Percentiles rank a stretch among this genome's conserved stretches.
Evolutionary conservation across 2,888 invertebrate genomes (phyloP).

Genomic region (Notodonta dromedarius): DNA sequence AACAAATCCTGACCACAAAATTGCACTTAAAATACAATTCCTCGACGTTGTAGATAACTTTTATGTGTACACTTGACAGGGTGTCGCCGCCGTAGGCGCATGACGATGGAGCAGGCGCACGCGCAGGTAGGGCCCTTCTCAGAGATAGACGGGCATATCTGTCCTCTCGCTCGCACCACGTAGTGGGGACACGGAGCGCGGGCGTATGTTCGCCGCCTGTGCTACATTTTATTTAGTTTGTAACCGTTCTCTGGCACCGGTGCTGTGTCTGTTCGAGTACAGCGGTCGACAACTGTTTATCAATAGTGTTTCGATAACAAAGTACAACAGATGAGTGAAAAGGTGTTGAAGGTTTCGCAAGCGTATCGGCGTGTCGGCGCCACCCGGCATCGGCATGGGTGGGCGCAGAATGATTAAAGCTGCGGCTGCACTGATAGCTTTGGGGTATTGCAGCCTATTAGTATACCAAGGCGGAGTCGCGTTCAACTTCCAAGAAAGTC

Average conservation of each 20-base stretch:
- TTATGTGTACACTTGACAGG: slow-evolving; percentile 79
- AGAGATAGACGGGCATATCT: slow-evolving; percentile 42
- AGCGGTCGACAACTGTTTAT: slow-evolving; percentile 53
- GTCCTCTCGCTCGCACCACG: slow-evolving; percentile 66
- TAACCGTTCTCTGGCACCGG: slow-evolving; percentile 69
- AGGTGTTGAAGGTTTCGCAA: slow-evolving; percentile 61
- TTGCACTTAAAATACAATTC: slow-evolving; percentile 44
- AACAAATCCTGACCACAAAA: slow-evolving; percentile 29
- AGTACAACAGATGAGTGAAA: slow-evolving; percentile 79
- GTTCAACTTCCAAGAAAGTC: slow-evolving; percentile 79
- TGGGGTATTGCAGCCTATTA: slow-evolving; percentile 85
- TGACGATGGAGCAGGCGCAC: slow-evolving; percentile 72
- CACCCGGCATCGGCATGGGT: slow-evolving; percentile 73
- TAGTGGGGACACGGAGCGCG: slow-evolving; percentile 80
- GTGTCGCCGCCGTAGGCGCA: slow-evolving; percentile 72
- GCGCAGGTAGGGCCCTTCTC: slow-evolving; percentile 74
- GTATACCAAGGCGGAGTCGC: slow-evolving; percentile 85
- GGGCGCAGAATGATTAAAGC: slow-evolving; percentile 78
- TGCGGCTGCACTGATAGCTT: slow-evolving; percentile 78
- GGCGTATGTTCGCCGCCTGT: slow-evolving; percentile 76
- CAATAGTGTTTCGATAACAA: slow-evolving; percentile 66
- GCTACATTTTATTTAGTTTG: slow-evolving; percentile 85
- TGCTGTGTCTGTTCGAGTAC: slow-evolving; percentile 45
- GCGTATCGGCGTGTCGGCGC: slow-evolving; percentile 70
- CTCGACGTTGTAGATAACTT: slow-evolving; percentile 63